Conservation (phyloP, 2,888 invertebrate genomes). For the Cosmia pyralina region DNA sequence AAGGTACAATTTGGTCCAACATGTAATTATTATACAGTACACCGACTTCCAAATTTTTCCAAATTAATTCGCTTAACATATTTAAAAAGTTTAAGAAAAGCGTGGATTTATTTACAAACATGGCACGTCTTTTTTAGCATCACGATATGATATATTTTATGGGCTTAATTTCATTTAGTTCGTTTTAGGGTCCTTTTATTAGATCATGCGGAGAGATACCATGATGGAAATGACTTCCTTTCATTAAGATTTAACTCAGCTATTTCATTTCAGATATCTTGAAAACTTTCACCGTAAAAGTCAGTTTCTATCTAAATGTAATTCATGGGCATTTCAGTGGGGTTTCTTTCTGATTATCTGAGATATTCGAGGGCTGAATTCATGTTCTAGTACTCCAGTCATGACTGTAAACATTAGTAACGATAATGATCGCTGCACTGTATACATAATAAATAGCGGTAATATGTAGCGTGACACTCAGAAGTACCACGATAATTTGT, state of each 20-base stretch:
- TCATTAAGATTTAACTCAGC: constrained; percentile 53
- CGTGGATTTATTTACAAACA: constrained; percentile 46
- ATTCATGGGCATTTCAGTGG: constrained; percentile 14
- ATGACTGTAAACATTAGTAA: neutral
- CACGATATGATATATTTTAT: constrained; percentile 47
- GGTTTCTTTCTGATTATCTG: neutral
- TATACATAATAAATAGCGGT: constrained; percentile 7
- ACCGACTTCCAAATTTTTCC: constrained; percentile 26
- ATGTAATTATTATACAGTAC: neutral
- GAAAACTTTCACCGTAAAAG: constrained; percentile 45
- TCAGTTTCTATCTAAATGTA: constrained; percentile 25
- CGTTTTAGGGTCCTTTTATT: constrained; percentile 34
- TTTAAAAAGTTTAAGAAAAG: constrained; percentile 35
- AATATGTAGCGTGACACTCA: constrained; percentile 11
- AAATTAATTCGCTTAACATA: constrained; percentile 45
- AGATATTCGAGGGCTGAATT: neutral
- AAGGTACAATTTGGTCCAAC: constrained; percentile 27
- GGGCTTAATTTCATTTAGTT: constrained; percentile 45
- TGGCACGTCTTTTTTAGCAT: constrained; percentile 49
- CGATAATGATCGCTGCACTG: constrained; percentile 2
- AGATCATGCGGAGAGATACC: constrained; percentile 48
- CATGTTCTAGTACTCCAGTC: neutral
- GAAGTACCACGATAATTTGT: constrained; percentile 24
- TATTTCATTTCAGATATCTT: constrained; percentile 43
- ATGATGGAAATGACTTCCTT: constrained; percentile 55